A percentile compares a stretch with the other conserved stretches of the same genome.
phyloP scores from a whole-genome alignment of 2,113 vertebrate genomes.

The Pedionomus torquatus region DNA sequence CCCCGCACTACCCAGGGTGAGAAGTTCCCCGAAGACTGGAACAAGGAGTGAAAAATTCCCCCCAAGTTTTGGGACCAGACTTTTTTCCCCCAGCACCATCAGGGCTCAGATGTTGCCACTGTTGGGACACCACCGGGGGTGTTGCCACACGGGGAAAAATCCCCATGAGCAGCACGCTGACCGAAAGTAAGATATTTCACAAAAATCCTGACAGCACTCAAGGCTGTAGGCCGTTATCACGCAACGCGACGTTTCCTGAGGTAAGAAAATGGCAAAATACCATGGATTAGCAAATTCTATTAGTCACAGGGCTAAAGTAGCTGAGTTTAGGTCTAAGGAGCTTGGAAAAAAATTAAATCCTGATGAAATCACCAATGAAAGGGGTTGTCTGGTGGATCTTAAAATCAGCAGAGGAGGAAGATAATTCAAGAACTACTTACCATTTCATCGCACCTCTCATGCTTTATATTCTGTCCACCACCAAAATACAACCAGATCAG shows the following conservation, averaged over 20 bases:
- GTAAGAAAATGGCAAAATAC: neutral
- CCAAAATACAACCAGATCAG: neutral
- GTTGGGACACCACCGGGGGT: neutral
- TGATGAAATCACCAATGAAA: neutral
- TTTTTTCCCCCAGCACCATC: accelerated
- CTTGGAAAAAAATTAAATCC: neutral
- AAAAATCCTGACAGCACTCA: neutral
- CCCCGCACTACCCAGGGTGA: neutral
- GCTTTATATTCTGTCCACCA: neutral
- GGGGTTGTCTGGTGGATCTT: neutral
- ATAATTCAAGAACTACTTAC: neutral
- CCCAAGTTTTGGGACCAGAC: accelerated
- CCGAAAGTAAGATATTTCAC: neutral
- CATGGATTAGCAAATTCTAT: neutral
- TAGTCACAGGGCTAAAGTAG: neutral
- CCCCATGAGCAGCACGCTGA: neutral
- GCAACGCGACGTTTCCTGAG: neutral
- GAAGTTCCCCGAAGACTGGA: neutral
- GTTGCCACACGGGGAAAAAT: neutral
- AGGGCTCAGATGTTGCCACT: accelerated
- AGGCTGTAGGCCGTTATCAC: neutral
- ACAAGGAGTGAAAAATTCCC: neutral
- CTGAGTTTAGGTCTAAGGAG: neutral
- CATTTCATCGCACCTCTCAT: neutral
- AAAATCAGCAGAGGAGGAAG: neutral